Evolutionary conservation across 2,113 vertebrate species (phyloP), one percentile per base, ranked within the genome.

Genomic region (Guaruba guarouba): DNA sequence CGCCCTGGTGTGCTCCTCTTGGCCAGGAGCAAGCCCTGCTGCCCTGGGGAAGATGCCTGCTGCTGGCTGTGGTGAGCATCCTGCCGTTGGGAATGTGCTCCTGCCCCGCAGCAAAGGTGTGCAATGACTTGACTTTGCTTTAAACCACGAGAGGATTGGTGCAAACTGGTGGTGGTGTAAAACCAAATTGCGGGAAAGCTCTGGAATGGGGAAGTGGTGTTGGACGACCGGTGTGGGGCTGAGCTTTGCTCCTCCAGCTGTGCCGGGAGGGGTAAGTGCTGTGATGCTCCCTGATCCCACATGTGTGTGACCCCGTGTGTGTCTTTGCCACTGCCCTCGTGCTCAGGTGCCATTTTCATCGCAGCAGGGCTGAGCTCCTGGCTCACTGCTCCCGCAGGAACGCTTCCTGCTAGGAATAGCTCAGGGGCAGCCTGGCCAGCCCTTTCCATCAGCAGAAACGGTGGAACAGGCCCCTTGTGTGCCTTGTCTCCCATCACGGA

Each of bases 161-260:
- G 24, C 37, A 27, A 22, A 69, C 37, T 9, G 20, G 57, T n/a
- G 20, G 9, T 59, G 33, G 33, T 59, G 6, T 59, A 16, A 44
- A 44, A 15, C 27, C 10, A 39, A 68, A 7, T 52, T 73, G 77
- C 27, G 3, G 28, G 68, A 43, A 41, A 62, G 49, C 77, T 69
- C 17, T 9, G 17, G 91, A 95, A 94, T 94, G 54, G 73, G 86
- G 94, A 95, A 91, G 94, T 86, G 27, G 16, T 9, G 2, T 43
- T 64, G 71, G 69, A 43, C 41, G 52, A 61, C 84, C 4, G 5
- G 31, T 6, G 27, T 9, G 0, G 41, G 49, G 39, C 70, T 57
- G 39, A 9, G 67, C 43, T n/a, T 51, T 75, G 46, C 41, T n/a
- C 41, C 41, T 59, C 51, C 51, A 0, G 8, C 79, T 33, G 52